Conservation (phyloP, 2,888 invertebrate species). For the Hirtodrosophila duncani region DNA sequence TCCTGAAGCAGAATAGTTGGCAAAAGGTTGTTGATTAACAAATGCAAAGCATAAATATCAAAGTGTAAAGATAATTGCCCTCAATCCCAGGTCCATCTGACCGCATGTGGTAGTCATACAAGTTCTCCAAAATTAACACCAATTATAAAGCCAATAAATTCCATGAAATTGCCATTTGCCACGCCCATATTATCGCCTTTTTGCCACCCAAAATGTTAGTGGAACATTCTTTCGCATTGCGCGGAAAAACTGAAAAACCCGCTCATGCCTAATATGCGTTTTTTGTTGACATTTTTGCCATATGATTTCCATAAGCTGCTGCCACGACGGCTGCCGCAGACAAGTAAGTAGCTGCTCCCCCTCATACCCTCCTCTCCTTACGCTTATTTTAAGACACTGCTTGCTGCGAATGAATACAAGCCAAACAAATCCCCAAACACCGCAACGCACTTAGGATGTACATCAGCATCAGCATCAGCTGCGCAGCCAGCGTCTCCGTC, state of each 20-base stretch:
- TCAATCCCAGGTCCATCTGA: no score
- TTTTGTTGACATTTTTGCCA: slow-evolving; percentile 64
- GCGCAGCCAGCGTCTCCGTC: slow-evolving; percentile 22
- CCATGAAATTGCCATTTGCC: slow-evolving; percentile 20
- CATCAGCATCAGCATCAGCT: slow-evolving; percentile 17
- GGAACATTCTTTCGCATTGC: slow-evolving; percentile 31
- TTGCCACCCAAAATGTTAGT: neutral
- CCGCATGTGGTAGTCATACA: slow-evolving; percentile 4
- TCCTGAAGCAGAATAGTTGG: no score
- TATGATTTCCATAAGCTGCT: slow-evolving; percentile 70
- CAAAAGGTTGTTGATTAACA: no score
- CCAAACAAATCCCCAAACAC: slow-evolving; percentile 68
- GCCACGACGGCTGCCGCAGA: slow-evolving; percentile 56
- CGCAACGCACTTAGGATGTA: slow-evolving; percentile 60
- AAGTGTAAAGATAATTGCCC: no score
- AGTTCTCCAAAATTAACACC: slow-evolving; percentile 3
- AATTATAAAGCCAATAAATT: slow-evolving; percentile 28
- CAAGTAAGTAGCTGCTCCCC: slow-evolving; percentile 43
- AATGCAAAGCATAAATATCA: no score
- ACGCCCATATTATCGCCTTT: slow-evolving; percentile 17
- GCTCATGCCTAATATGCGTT: slow-evolving; percentile 55
- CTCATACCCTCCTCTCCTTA: slow-evolving; percentile 5
- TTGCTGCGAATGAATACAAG: slow-evolving; percentile 17
- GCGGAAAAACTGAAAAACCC: slow-evolving; percentile 30
- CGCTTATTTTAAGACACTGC: slow-evolving; percentile 60